Conservation (phyloP, 2,113 vertebrate genomes). For the Triplophysa dalaica region DNA sequence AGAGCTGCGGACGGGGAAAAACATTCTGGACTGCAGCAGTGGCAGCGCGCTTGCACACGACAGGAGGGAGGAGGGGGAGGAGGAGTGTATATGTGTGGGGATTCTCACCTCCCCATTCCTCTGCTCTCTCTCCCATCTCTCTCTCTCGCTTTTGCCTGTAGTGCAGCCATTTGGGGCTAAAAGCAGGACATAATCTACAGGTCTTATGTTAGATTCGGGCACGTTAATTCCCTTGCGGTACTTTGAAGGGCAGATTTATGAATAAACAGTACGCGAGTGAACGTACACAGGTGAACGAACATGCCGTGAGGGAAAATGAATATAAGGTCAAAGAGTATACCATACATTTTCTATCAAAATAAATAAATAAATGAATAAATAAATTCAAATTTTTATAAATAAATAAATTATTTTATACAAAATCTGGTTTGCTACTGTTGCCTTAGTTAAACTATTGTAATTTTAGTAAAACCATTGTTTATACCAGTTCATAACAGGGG, state of each 20-base stretch:
- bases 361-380: too few species aligned
- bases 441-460: too few species aligned
- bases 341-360: too few species aligned
- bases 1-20: constrained; percentile 45
- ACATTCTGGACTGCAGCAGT: constrained; percentile 58
- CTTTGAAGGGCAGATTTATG: constrained; percentile 27
- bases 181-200: constrained; percentile 27
- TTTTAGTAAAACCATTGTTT: too few species aligned
- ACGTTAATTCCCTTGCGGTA: background rate
- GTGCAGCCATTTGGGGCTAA: constrained; percentile 39
- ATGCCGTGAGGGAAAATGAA: background rate
- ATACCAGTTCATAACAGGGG: too few species aligned
- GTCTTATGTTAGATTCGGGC: constrained; percentile 27
- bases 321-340: too few species aligned
- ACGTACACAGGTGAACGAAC: too few species aligned
- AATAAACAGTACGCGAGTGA: background rate
- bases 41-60: constrained; percentile 40
- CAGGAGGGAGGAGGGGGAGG: constrained; percentile 42
- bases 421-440: too few species aligned
- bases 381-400: too few species aligned
- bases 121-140: background rate
- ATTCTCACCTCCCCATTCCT: constrained; percentile 25
- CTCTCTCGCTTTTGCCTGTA: constrained; percentile 17
- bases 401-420: too few species aligned
- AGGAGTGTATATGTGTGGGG: constrained; percentile 23